A percentile compares a stretch with the other conserved stretches of the same genome.
These are phyloP conservation scores for Fragum whitleyi DNA, from an alignment of 2,888 invertebrate species.

Conservation along the genomic window DNA sequence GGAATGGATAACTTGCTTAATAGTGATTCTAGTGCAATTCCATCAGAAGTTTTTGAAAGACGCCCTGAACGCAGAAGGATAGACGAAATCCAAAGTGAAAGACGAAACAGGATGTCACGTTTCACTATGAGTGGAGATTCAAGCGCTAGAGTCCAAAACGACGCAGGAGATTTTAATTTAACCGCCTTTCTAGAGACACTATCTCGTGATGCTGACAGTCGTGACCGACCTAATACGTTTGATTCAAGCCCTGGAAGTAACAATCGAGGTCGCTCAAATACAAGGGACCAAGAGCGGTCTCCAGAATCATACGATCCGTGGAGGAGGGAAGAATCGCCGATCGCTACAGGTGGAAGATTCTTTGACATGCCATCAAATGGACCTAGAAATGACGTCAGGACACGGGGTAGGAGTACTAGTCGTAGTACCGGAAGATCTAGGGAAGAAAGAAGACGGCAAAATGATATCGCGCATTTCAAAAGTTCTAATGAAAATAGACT, in stretches of 20 bases:
- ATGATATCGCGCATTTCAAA: background rate
- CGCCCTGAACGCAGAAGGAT: background rate
- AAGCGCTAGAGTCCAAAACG: background rate
- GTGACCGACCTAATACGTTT: background rate
- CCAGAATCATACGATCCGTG: background rate
- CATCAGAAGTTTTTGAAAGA: background rate
- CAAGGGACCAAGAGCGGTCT: background rate
- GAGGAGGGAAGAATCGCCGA: background rate
- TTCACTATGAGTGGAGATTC: background rate
- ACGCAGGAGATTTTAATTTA: constrained; percentile 4
- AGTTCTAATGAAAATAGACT: background rate
- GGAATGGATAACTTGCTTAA: background rate
- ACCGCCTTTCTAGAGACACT: constrained; percentile 1
- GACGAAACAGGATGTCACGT: background rate
- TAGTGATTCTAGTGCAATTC: background rate
- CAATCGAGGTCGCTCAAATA: background rate
- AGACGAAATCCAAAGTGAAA: background rate
- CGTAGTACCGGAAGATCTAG: background rate
- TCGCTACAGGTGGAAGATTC: background rate
- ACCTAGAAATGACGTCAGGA: background rate
- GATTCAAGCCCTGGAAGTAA: background rate
- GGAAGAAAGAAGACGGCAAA: background rate
- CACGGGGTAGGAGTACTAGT: background rate
- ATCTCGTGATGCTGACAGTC: background rate
- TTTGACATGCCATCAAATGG: background rate